These are phyloP conservation scores for Indri indri DNA, from an alignment of 2,113 vertebrate species.

Conservation along the genomic window DNA sequence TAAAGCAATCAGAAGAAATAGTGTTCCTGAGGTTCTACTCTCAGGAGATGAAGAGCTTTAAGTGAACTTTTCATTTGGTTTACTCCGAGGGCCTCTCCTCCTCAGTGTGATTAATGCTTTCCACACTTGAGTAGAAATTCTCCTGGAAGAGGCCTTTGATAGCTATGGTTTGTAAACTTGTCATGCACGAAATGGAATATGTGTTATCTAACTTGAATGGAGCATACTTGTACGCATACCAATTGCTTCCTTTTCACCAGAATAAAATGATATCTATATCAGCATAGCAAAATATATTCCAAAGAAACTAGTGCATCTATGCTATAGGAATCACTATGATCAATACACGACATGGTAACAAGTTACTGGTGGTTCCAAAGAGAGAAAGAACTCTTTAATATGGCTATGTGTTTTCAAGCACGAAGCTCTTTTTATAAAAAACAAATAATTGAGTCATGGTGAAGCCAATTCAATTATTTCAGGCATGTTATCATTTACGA, in stretches of 20 bases:
- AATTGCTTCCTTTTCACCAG: not conserved
- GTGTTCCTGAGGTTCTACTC: not conserved
- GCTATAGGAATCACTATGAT: not conserved
- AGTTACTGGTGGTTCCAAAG: not conserved
- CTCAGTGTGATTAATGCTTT: constrained; percentile 25
- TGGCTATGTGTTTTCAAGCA: not conserved
- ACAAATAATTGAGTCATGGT: not conserved
- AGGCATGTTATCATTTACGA: not conserved
- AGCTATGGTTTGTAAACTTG: not conserved
- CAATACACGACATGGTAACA: not conserved
- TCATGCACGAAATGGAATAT: not conserved
- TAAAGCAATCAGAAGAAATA: constrained; percentile 20
- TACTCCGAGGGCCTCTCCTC: not conserved
- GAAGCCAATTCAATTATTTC: not conserved
- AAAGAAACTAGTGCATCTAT: not conserved
- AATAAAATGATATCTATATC: not conserved
- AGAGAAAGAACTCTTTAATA: not conserved
- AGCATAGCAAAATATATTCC: not conserved
- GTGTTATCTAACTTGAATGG: not conserved
- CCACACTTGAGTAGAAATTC: not conserved
- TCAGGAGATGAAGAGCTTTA: constrained; percentile 23
- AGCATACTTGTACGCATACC: not conserved
- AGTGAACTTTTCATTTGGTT: constrained; percentile 18
- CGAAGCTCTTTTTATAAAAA: not conserved
- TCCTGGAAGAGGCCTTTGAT: constrained; percentile 7